These are phyloP conservation scores for Mormyrus lacerda DNA, from an alignment of 2,113 vertebrate species.

Conservation along the genomic window DNA sequence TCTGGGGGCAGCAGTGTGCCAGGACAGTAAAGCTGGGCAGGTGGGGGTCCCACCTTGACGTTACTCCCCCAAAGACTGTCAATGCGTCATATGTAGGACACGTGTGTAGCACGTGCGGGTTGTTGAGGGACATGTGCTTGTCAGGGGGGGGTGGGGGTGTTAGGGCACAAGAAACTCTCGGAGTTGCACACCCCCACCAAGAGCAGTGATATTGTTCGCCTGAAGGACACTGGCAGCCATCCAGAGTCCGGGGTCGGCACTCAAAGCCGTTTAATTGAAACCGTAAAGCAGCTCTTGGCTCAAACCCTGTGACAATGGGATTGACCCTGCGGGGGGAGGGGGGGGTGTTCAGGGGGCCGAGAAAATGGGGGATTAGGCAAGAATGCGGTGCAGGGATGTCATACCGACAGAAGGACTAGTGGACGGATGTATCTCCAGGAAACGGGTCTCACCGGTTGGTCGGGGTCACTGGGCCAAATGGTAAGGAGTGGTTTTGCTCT, in stretches of 20 bases:
- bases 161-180: background rate
- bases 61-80: background rate
- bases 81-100: background rate
- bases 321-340: background rate
- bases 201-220: background rate
- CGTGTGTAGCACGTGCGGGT: background rate
- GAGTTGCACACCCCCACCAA: background rate
- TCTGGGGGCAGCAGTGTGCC: background rate
- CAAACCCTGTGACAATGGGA: background rate
- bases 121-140: background rate
- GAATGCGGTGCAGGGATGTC: background rate
- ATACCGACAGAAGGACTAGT: background rate
- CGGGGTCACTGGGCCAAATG: background rate
- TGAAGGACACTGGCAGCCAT: conserved; percentile 14
- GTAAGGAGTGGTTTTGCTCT: background rate
- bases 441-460: background rate
- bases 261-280: conserved; percentile 18
- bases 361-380: conserved; percentile 6
- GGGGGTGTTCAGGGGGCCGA: background rate
- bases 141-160: background rate
- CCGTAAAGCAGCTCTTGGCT: conserved; percentile 14
- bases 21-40: background rate
- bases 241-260: background rate
- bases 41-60: background rate
- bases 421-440: background rate